Base-by-base conservation (phyloP, 2,113 vertebrate species). In the Synodontis membranacea region DNA sequence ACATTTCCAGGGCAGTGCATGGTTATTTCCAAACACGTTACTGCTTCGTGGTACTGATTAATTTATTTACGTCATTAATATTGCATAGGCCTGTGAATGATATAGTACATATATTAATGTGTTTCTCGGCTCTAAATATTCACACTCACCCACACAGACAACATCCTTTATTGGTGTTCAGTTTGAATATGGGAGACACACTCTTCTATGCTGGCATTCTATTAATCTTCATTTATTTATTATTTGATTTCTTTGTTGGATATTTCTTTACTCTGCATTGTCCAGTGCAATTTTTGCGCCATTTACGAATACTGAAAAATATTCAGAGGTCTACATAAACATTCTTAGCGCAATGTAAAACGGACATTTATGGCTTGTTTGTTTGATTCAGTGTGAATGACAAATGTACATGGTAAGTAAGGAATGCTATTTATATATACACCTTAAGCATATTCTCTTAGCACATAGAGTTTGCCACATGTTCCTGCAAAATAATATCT, bases 241-340 rank as follows among this genome's bases (percentile, higher is more conserved):
- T 93, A 15, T 50, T 76, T 93, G 93, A 92, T 92, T 95, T 92
- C 93, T 95, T 95, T 94, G 93, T 92, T 93, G 92, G 92, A 91
- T 93, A 92, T 94, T 94, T 94, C 93, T 94, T 94, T 94, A 93
- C 93, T 92, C 93, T 93, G 92, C 92, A 94, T 94, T 94, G 93
- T 94, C 93, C 92, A 93, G 93, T 93, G 92, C 94, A 91, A 93
- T 94, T 93, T 93, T 93, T 94, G 93, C 92, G 91, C 92, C 2
- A 0, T 42, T 46, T 46, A 72, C 10, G 21, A n/a, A 15, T 46
- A 76, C 50, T 28, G 28, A n/a, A 6, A 50, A 76, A 8, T 46
- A 31, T 50, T 31, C 17, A 48, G 31, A 31, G 12, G 5, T 76
- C 1, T 28, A n/a, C 25, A 0, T 23, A 21, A 70, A 39, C 66